Conservation (phyloP, 2,888 invertebrate species). For the Hydrotaea diabolus region DNA sequence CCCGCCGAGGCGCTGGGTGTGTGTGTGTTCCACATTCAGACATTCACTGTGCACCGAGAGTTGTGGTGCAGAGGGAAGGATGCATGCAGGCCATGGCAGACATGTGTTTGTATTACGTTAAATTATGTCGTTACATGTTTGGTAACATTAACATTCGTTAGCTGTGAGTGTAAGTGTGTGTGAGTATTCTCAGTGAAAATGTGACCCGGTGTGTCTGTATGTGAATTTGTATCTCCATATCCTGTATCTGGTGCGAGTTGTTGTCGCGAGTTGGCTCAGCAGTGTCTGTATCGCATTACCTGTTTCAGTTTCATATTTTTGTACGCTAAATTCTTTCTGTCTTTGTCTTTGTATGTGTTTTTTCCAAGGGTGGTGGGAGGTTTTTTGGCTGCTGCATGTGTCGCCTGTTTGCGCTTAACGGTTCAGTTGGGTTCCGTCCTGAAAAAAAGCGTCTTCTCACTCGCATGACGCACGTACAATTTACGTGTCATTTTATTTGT, state of each 20-base stretch:
- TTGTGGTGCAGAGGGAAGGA: background rate
- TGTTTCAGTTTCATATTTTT: constrained; percentile 36
- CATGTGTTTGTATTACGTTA: constrained; percentile 48
- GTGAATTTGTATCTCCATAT: background rate
- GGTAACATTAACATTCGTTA: constrained; percentile 54
- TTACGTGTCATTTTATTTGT: constrained; percentile 53
- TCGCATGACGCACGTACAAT: constrained; percentile 52
- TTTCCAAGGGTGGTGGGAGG: background rate
- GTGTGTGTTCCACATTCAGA: constrained; percentile 17
- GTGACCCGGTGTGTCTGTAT: background rate
- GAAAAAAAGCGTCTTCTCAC: constrained; percentile 17
- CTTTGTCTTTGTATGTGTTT: too few species aligned
- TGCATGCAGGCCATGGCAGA: background rate
- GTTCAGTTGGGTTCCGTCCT: constrained; percentile 1
- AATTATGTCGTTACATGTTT: constrained; percentile 58
- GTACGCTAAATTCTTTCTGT: background rate
- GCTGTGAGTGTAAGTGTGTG: background rate
- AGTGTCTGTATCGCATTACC: constrained; percentile 28
- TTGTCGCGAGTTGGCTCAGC: constrained; percentile 24
- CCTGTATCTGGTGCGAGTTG: background rate
- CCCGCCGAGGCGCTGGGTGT: too few species aligned
- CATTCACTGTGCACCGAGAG: constrained; percentile 5
- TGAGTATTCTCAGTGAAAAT: background rate
- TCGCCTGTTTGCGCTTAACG: background rate
- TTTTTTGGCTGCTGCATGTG: background rate